These are phyloP conservation scores for Chiridota heheva DNA, from an alignment of 35 echinoderm and acorn worm species.

Conservation along the genomic window DNA sequence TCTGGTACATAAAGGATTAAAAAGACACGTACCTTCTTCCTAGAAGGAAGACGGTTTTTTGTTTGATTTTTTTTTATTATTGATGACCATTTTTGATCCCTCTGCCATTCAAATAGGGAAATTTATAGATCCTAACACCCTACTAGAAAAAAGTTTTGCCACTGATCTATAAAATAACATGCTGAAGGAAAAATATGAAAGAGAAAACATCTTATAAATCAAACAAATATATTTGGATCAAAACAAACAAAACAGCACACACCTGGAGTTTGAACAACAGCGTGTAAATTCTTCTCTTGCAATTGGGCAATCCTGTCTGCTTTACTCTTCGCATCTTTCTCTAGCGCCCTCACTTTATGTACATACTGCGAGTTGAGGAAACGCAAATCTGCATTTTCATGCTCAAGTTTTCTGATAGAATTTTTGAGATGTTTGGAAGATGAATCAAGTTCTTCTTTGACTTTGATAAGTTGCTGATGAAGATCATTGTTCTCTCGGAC, in stretches of 20 bases:
- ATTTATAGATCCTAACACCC: too few species aligned
- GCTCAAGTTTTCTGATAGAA: slow-evolving; percentile 77
- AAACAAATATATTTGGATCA: too few species aligned
- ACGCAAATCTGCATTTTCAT: slow-evolving; percentile 91
- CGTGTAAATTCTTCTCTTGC: slow-evolving; percentile 97
- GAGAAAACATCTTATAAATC: too few species aligned
- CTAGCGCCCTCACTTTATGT: slow-evolving; percentile 81
- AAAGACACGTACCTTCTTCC: slow-evolving; percentile 78
- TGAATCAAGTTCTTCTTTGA: slow-evolving; percentile 73
- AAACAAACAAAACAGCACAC: too few species aligned
- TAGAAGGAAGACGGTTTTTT: slow-evolving; percentile 47
- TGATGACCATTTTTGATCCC: too few species aligned
- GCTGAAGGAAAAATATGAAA: too few species aligned
- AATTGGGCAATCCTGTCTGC: slow-evolving; percentile 73
- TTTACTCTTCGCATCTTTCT: slow-evolving; percentile 82
- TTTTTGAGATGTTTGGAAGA: slow-evolving; percentile 72
- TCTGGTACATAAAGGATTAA: too few species aligned
- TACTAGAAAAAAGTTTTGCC: too few species aligned
- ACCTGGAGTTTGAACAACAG: slow-evolving; percentile 98
- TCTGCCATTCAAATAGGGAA: too few species aligned
- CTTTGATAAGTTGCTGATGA: slow-evolving; percentile 74
- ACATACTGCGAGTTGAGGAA: slow-evolving; percentile 98
- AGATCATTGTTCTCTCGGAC: slow-evolving; percentile 88
- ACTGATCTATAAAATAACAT: too few species aligned
- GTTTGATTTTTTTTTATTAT: too few species aligned